These are phyloP conservation scores for Dasypus novemcinctus DNA, from an alignment of 2,113 vertebrate genomes.

Conservation along the genomic window DNA sequence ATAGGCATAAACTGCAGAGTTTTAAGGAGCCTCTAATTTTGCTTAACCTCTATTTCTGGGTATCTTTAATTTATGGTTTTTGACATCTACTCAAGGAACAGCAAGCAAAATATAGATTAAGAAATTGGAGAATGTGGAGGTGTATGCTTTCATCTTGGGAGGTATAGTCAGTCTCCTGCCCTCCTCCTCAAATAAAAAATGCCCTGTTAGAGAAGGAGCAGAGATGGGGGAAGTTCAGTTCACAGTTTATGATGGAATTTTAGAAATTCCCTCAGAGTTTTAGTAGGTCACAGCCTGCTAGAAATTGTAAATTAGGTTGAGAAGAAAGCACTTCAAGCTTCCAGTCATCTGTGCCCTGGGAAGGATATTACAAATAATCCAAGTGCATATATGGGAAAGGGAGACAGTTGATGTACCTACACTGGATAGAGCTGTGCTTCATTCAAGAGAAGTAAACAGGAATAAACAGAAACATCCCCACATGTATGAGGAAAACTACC, in stretches of 20 bases:
- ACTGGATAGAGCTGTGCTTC: background rate
- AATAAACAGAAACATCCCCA: background rate
- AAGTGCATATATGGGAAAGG: background rate
- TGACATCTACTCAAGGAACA: background rate
- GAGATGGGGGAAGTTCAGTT: background rate
- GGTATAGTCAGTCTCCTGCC: background rate
- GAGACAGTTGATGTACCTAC: background rate
- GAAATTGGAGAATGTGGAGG: background rate
- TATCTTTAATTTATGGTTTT: background rate
- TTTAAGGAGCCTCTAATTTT: slow-evolving; percentile 6
- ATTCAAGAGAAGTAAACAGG: background rate
- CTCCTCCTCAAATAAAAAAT: background rate
- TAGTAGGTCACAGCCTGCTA: background rate
- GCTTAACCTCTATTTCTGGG: background rate
- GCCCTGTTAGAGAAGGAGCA: background rate
- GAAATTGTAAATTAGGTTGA: background rate
- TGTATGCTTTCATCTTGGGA: background rate
- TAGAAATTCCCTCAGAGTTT: background rate
- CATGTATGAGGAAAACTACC: background rate
- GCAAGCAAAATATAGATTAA: background rate
- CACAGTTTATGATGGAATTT: background rate
- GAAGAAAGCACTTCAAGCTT: background rate
- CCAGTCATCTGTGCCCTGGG: background rate
- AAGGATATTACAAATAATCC: background rate
- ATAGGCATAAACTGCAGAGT: background rate